Conservation (phyloP, 2,797 vertebrate genomes). For the Bufotes viridis region DNA sequence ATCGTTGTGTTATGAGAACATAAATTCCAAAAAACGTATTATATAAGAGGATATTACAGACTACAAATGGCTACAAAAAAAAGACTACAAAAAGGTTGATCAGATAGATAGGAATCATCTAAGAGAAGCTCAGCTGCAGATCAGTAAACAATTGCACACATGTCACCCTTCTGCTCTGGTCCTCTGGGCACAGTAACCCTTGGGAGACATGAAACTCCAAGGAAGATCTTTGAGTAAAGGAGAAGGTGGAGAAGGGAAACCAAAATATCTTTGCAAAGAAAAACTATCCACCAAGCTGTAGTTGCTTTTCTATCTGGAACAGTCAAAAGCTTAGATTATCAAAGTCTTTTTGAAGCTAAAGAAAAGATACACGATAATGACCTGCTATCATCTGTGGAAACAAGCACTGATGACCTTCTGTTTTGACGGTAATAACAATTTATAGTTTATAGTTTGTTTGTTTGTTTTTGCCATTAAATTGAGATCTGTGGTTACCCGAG, state of each 20-base stretch:
- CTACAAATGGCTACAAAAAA: no score
- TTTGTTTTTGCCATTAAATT: no score
- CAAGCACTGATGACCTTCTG: no score
- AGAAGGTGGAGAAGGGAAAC: background rate
- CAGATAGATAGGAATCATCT: background rate
- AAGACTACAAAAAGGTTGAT: constrained; percentile 4
- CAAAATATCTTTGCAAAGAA: background rate
- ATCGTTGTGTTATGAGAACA: background rate
- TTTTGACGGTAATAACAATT: no score
- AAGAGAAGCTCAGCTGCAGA: constrained; percentile 54
- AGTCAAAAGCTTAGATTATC: background rate
- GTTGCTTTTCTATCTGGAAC: background rate
- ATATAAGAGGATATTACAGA: background rate
- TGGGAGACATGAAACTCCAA: constrained; percentile 45
- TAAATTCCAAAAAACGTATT: background rate
- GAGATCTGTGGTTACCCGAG: no score
- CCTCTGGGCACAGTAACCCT: constrained; percentile 23
- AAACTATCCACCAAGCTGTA: background rate
- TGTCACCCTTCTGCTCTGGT: constrained; percentile 22
- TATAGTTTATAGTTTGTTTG: no score
- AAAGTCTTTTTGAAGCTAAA: background rate
- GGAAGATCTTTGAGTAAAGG: constrained; percentile 24
- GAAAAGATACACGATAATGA: background rate
- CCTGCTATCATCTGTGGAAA: no score
- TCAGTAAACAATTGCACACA: constrained; percentile 51